Conservation (phyloP, 2,888 invertebrate genomes). For the Zaprionus lineosus region DNA sequence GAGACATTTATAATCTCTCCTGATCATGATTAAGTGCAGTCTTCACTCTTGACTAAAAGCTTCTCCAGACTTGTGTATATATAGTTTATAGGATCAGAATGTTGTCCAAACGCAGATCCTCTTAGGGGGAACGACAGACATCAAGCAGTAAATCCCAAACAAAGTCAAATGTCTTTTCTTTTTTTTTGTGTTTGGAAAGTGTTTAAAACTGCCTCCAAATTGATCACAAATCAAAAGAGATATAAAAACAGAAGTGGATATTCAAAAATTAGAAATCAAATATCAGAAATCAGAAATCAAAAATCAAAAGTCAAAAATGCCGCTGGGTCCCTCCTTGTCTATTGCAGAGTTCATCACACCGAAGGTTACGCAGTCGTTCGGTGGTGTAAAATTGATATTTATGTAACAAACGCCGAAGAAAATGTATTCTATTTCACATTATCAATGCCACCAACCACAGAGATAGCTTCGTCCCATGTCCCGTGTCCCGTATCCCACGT, state of each 20-base stretch:
- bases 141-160: too few species aligned
- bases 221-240: too few species aligned
- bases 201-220: too few species aligned
- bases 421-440: conserved; percentile 36
- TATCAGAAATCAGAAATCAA: background rate
- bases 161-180: too few species aligned
- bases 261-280: background rate
- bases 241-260: too few species aligned
- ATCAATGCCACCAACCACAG: conserved; percentile 45
- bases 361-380: conserved; percentile 7
- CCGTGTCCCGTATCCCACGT: background rate
- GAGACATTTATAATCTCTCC: background rate
- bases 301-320: background rate
- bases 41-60: too few species aligned
- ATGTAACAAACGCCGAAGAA: conserved; percentile 14
- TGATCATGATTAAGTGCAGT: conserved; percentile 3
- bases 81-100: too few species aligned
- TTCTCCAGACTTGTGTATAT: too few species aligned
- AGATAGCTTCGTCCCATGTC: conserved; percentile 12
- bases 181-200: too few species aligned
- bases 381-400: conserved; percentile 27
- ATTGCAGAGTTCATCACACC: conserved; percentile 24
- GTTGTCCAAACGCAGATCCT: too few species aligned
- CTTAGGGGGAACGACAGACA: too few species aligned
- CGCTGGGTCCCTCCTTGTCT: background rate